phyloP scores from a whole-genome alignment of 2,113 vertebrate species.

The Pitta sordida region DNA sequence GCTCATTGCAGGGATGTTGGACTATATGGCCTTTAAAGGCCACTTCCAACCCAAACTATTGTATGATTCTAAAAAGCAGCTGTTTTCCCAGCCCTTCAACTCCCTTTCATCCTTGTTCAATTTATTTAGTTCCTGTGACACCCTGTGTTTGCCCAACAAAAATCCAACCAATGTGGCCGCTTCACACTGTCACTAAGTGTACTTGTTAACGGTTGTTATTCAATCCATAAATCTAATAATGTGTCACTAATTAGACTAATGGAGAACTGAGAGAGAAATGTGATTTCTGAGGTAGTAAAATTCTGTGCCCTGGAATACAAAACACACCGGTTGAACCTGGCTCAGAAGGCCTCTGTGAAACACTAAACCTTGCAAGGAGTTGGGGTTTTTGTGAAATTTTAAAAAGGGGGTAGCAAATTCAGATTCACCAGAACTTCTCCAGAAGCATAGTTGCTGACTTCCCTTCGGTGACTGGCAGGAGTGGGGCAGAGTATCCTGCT shows the following conservation, averaged over 20 bases:
- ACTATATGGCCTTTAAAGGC: neutral
- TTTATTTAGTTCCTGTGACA: neutral
- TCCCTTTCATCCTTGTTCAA: neutral
- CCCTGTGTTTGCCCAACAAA: neutral
- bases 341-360: neutral
- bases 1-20: neutral
- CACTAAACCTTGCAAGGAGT: neutral
- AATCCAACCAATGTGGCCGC: neutral
- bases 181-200: neutral
- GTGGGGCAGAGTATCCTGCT: neutral
- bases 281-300: constrained; percentile 29
- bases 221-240: neutral
- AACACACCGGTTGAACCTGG: fast-evolving
- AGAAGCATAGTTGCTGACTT: neutral
- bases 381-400: neutral
- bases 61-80: neutral
- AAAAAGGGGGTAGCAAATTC: neutral
- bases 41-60: neutral
- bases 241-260: constrained; percentile 1
- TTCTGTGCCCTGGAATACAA: neutral
- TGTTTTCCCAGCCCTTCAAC: neutral
- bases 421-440: neutral
- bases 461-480: neutral
- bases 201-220: neutral
- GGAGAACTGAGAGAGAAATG: neutral